These are phyloP conservation scores for Artibeus jamaicensis DNA, from an alignment of 2,797 vertebrate genomes.

Conservation along the genomic window DNA sequence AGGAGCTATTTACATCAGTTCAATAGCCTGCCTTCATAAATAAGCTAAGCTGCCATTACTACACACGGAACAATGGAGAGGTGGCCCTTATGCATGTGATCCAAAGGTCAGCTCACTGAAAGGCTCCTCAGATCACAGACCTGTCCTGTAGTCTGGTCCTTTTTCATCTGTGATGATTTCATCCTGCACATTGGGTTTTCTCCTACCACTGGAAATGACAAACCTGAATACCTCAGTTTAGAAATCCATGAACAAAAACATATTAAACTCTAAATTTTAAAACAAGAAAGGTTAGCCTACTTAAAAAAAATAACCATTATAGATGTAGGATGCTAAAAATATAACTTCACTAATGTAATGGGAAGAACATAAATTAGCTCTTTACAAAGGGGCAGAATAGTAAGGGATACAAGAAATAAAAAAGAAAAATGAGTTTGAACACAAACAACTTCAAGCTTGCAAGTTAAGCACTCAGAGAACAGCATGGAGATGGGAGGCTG, in stretches of 20 bases:
- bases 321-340: not conserved
- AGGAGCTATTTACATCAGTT: not conserved
- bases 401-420: not conserved
- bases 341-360: not conserved
- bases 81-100: not conserved
- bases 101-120: constrained; percentile 21
- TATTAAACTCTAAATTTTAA: not conserved
- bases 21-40: not conserved
- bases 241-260: not conserved
- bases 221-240: not conserved
- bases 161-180: not conserved
- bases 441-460: not conserved
- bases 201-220: not conserved
- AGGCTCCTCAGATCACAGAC: not conserved
- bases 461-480: not conserved
- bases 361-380: not conserved
- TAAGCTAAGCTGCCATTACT: not conserved
- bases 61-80: not conserved
- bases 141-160: not conserved
- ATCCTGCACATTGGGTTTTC: not conserved
- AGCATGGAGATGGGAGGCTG: not conserved
- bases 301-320: not conserved
- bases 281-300: not conserved
- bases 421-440: not conserved
- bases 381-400: not conserved